Evolutionary conservation across 2,113 vertebrate species (phyloP).

Genomic region (Melanostigma gelatinosum): DNA sequence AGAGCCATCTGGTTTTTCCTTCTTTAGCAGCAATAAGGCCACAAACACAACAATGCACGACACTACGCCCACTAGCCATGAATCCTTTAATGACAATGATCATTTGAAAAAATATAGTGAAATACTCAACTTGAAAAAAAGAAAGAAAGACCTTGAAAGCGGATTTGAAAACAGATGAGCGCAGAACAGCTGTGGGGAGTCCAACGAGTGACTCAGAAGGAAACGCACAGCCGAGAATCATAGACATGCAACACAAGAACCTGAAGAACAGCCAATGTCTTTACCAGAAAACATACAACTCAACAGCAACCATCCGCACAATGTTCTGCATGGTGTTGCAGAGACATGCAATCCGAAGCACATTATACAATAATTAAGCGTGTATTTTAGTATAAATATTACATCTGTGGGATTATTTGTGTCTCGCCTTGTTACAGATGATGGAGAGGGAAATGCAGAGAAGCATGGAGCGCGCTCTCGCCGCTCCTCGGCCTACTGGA

Average conservation of each 20-base stretch:
- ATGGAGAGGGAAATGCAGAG: slow-evolving; percentile 25
- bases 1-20: not conserved
- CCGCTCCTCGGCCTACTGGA: slow-evolving; percentile 40
- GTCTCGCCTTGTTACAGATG: slow-evolving; percentile 45
- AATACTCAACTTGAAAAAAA: slow-evolving; percentile 37
- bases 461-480: slow-evolving; percentile 25
- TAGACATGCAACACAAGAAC: slow-evolving; percentile 73
- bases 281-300: slow-evolving; percentile 55
- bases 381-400: slow-evolving; percentile 75
- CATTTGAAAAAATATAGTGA: slow-evolving; percentile 67
- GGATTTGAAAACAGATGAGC: slow-evolving; percentile 52
- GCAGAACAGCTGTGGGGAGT: slow-evolving; percentile 52
- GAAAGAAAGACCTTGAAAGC: slow-evolving; percentile 43
- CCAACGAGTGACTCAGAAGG: slow-evolving; percentile 51
- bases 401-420: slow-evolving; percentile 60
- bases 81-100: slow-evolving; percentile 75
- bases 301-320: slow-evolving; percentile 58
- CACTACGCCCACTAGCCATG: slow-evolving; percentile 48
- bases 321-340: slow-evolving; percentile 70
- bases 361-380: slow-evolving; percentile 69
- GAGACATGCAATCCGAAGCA: slow-evolving; percentile 77
- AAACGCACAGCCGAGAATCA: slow-evolving; percentile 57
- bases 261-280: slow-evolving; percentile 45
- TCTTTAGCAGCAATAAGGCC: not conserved
- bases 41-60: slow-evolving; percentile 1